Evolutionary conservation across 2,888 invertebrate species (phyloP).

Genomic region (Fragum fragum): DNA sequence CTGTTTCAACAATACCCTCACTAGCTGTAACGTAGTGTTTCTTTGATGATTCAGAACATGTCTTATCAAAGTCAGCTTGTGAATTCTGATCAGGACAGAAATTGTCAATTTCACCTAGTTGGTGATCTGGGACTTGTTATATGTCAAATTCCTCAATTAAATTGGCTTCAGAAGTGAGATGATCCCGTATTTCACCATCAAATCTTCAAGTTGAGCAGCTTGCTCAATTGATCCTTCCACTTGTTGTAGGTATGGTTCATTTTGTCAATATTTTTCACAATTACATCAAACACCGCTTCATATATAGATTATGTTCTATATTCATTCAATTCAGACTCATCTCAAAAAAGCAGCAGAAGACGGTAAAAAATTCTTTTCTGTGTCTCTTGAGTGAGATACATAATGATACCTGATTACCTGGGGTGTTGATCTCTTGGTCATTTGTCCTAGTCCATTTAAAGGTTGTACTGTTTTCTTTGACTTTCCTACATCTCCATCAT

Average conservation of each 20-base stretch:
- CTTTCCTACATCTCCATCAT: conserved; percentile 14
- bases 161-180: conserved; percentile 41
- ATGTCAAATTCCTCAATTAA: conserved; percentile 21
- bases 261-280: background rate
- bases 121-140: conserved; percentile 4
- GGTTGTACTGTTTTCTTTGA: conserved; percentile 28
- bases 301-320: background rate
- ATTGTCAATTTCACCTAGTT: conserved; percentile 32
- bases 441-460: conserved; percentile 37
- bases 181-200: conserved; percentile 53
- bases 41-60: conserved; percentile 5
- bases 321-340: conserved; percentile 38
- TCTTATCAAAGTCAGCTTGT: conserved; percentile 14
- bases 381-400: too few relatives aligned
- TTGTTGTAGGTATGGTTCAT: background rate
- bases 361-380: too few relatives aligned
- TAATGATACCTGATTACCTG: too few relatives aligned
- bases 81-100: conserved; percentile 24
- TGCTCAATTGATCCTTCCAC: conserved; percentile 18
- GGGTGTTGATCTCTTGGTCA: too few relatives aligned
- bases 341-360: too few relatives aligned
- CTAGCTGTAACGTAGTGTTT: conserved; percentile 6
- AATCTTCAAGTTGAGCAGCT: conserved; percentile 15
- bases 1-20: background rate
- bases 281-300: background rate